Conservation (phyloP, 1,140 invertebrate species). For the Philopotamus ludificatus region DNA sequence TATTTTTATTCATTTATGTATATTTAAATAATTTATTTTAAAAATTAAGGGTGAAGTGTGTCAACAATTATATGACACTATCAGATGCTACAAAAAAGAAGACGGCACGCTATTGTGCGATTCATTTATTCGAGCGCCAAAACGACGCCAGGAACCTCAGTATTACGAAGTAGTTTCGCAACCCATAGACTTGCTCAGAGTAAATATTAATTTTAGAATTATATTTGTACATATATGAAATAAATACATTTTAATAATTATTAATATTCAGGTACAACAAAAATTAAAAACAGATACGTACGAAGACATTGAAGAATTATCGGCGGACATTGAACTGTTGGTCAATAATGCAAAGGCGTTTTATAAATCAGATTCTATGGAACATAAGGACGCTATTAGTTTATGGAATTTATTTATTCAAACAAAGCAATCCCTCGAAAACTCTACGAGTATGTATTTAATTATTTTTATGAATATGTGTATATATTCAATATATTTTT, state of each 20-base stretch:
- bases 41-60: constrained; percentile 74
- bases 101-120: constrained; percentile 90
- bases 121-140: constrained; percentile 90
- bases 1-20: background rate
- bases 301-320: constrained; percentile 84
- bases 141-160: constrained; percentile 83
- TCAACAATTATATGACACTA: constrained; percentile 89
- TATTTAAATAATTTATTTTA: constrained; percentile 17
- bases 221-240: constrained; percentile 8
- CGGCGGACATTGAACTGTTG: constrained; percentile 82
- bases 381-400: constrained; percentile 88
- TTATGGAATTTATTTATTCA: constrained; percentile 82
- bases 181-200: constrained; percentile 89
- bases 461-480: constrained; percentile 1
- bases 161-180: constrained; percentile 90
- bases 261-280: constrained; percentile 72
- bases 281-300: constrained; percentile 95
- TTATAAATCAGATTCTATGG: constrained; percentile 83
- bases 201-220: constrained; percentile 43
- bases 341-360: constrained; percentile 91
- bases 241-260: background rate
- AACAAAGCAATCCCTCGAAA: constrained; percentile 54
- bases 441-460: constrained; percentile 43
- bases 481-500: background rate
- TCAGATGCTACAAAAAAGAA: constrained; percentile 88